Conservation (phyloP, 2,797 vertebrate species). For the Pagetopsis macropterus region DNA sequence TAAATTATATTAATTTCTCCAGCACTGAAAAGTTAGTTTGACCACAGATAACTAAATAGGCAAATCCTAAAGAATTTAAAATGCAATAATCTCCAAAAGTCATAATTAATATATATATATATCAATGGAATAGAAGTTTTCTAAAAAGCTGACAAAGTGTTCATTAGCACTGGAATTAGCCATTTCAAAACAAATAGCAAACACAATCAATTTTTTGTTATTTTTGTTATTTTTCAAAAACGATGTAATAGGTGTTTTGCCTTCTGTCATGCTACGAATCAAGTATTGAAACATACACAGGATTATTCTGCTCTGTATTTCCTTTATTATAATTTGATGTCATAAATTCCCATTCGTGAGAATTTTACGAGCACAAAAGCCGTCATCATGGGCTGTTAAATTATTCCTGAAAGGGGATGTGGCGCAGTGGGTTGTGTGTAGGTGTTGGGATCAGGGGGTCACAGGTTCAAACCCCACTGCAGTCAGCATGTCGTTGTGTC, state of each 20-base stretch:
- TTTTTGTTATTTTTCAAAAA: background rate
- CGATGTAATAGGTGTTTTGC: background rate
- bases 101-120: background rate
- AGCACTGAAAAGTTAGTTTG: background rate
- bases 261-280: background rate
- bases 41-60: background rate
- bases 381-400: background rate
- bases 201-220: background rate
- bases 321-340: background rate
- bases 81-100: background rate
- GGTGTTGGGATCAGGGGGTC: no score
- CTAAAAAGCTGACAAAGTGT: background rate
- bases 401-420: background rate
- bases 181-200: background rate
- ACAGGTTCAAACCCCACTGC: no score
- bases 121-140: background rate
- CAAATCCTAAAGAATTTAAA: background rate
- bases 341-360: background rate
- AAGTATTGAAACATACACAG: conserved; percentile 1
- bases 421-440: no score
- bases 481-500: no score
- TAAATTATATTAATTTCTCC: background rate
- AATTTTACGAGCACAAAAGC: background rate
- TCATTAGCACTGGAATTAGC: background rate
- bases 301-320: background rate